These are phyloP conservation scores for Clanis bilineata DNA, from an alignment of 2,888 invertebrate genomes.

Conservation along the genomic window DNA sequence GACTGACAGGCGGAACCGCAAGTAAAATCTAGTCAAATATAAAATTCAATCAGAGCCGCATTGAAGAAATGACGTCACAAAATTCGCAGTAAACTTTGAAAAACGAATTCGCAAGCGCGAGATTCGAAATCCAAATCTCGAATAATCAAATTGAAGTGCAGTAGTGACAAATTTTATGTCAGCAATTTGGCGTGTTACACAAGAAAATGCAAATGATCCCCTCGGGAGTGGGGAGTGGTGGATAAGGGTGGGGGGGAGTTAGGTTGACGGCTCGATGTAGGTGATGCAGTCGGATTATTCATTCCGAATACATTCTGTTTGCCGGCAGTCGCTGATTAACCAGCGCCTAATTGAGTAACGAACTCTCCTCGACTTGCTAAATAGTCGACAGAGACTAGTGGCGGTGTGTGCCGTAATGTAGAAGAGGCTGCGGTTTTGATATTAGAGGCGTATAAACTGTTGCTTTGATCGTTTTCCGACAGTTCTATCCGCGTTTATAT, in stretches of 20 bases:
- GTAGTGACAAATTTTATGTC: conserved; percentile 10
- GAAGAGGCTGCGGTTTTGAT: conserved; percentile 24
- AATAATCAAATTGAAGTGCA: conserved; percentile 12
- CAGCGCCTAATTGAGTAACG: conserved; percentile 74
- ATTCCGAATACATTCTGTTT: conserved; percentile 68
- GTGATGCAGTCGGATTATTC: conserved; percentile 52
- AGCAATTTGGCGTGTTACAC: neutral
- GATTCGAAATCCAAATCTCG: neutral
- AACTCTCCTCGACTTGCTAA: conserved; percentile 71
- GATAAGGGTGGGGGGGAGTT: neutral
- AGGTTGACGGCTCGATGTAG: neutral
- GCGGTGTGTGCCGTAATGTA: conserved; percentile 24
- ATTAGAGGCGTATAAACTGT: too few relatives aligned
- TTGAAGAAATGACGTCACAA: too few relatives aligned
- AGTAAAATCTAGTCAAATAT: too few relatives aligned
- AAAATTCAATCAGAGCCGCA: neutral
- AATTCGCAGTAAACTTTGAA: neutral
- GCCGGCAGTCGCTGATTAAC: conserved; percentile 71
- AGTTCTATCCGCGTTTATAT: too few relatives aligned
- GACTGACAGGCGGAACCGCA: too few relatives aligned
- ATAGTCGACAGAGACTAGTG: conserved; percentile 54
- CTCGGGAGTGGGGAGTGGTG: neutral
- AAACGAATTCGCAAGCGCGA: neutral
- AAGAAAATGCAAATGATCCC: conserved; percentile 19
- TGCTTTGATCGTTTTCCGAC: too few relatives aligned